phyloP scores from a whole-genome alignment of 1,140 invertebrate genomes.

The Camponotus vicinus region DNA sequence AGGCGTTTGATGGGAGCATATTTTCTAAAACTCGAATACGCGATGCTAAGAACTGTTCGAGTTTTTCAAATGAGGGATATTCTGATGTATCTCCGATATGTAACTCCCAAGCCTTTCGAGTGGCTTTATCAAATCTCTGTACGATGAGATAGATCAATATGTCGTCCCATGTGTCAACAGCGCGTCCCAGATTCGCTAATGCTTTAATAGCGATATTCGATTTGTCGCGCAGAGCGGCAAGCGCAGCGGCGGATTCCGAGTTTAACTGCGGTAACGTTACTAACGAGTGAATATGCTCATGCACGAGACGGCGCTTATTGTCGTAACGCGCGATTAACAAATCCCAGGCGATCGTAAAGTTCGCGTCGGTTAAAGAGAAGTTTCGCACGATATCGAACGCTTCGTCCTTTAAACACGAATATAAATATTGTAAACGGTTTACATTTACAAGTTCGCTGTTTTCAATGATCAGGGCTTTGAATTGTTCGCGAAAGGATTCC shows the following conservation, averaged over 20 bases:
- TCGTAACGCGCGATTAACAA: not conserved
- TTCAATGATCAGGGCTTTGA: not conserved
- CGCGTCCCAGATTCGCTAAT: not conserved
- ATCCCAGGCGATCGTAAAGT: not conserved
- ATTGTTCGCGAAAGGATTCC: not conserved
- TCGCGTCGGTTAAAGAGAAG: not conserved
- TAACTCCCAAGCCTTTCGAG: conserved; percentile 12
- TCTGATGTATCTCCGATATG: not conserved
- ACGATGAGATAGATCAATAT: not conserved
- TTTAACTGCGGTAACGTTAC: not conserved
- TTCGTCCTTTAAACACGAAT: not conserved
- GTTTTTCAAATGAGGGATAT: not conserved
- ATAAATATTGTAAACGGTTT: not conserved
- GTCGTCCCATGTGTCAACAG: not conserved
- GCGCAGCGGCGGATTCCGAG: not conserved
- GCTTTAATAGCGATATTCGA: not conserved
- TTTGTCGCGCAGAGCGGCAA: not conserved
- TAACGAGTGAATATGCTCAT: not conserved
- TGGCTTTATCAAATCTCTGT: conserved; percentile 10
- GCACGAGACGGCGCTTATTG: not conserved
- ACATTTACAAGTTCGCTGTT: not conserved
- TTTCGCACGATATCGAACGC: not conserved
- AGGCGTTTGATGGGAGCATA: not conserved
- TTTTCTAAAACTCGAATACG: not conserved
- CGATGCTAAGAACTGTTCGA: not conserved